Evolutionary conservation across 1,140 invertebrate species (phyloP).

Genomic region (Macrotrachela quadricornifera): DNA sequence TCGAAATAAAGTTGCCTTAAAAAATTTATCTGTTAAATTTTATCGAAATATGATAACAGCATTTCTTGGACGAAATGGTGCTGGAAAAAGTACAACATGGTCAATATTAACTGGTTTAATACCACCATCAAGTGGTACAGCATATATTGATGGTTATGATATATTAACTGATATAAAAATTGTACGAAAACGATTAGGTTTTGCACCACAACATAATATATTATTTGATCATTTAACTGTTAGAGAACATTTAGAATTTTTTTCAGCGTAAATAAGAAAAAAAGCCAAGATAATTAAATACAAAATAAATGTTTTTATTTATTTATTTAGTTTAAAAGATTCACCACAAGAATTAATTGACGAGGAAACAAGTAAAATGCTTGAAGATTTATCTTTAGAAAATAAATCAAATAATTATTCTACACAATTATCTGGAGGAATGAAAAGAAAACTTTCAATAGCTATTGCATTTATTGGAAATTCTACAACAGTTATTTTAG

Average conservation of each 20-base stretch:
- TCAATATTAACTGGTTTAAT: constrained; percentile 48
- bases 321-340: too few species aligned
- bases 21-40: constrained; percentile 1
- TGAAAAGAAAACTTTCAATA: constrained; percentile 41
- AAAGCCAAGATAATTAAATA: constrained; percentile 17
- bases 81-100: constrained; percentile 38
- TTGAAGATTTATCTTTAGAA: constrained; percentile 34
- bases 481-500: constrained; percentile 32
- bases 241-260: constrained; percentile 49
- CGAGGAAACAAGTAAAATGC: constrained; percentile 27
- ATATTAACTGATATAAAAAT: constrained; percentile 33
- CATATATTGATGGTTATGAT: constrained; percentile 42
- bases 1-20: constrained; percentile 13
- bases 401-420: constrained; percentile 32
- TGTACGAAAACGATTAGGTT: constrained; percentile 33
- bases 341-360: background rate
- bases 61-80: constrained; percentile 42
- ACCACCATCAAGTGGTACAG: constrained; percentile 37
- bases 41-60: constrained; percentile 31
- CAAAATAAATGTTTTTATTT: constrained; percentile 7
- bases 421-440: constrained; percentile 29
- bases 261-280: constrained; percentile 27
- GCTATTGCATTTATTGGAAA: constrained; percentile 40
- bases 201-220: constrained; percentile 40
- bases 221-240: constrained; percentile 42